Evolutionary conservation across 2,888 invertebrate genomes (phyloP).

Genomic region (Synanthedon formicaeformis): DNA sequence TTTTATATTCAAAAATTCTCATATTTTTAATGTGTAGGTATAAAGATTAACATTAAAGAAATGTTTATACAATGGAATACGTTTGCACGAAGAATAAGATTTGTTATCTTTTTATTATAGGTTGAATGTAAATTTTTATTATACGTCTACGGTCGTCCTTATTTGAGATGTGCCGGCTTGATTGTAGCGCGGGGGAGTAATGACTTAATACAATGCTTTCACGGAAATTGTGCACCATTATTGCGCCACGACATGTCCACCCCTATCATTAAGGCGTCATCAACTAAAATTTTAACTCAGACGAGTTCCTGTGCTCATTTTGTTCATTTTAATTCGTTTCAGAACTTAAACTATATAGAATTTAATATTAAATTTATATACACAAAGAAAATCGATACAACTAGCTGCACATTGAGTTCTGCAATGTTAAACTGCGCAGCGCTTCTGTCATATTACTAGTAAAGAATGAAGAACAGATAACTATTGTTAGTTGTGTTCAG

Average conservation of each 20-base stretch:
- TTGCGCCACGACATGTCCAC: conserved; percentile 30
- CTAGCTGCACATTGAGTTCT: too few species aligned
- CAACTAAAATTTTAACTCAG: conserved; percentile 28
- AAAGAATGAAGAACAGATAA: too few species aligned
- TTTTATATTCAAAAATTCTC: too few species aligned
- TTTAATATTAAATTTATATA: too few species aligned
- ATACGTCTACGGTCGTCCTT: conserved; percentile 5
- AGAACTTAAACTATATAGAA: too few species aligned
- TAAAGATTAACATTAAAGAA: background rate
- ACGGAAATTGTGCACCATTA: conserved; percentile 47
- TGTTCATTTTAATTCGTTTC: background rate
- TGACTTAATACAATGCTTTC: conserved; percentile 60
- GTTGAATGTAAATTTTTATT: background rate
- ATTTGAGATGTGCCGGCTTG: conserved; percentile 14
- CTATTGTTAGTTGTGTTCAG: too few species aligned
- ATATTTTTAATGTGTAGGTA: background rate
- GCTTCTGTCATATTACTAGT: too few species aligned
- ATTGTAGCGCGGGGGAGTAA: conserved; percentile 34
- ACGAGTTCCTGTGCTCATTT: background rate
- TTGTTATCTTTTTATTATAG: too few species aligned
- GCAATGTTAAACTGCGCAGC: too few species aligned
- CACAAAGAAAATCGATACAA: too few species aligned
- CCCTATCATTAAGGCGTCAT: conserved; percentile 41
- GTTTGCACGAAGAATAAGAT: too few species aligned
- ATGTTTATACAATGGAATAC: background rate